Conservation (phyloP, 2,888 invertebrate species). For the Eilema sororculum region DNA sequence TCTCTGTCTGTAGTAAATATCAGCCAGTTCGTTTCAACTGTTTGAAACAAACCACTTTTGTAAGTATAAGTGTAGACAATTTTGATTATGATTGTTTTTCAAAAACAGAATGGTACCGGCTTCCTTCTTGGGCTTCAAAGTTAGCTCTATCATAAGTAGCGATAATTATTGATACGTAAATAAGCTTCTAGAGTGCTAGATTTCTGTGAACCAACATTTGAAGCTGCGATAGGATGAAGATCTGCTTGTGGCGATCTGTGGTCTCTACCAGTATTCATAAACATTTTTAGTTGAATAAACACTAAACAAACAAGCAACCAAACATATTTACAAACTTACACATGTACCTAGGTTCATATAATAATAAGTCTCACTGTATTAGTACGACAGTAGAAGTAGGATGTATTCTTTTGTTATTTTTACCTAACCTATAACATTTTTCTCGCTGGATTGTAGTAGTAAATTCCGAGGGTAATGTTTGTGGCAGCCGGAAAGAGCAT, state of each 20-base stretch:
- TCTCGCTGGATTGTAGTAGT: not conserved
- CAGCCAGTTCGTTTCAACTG: no score
- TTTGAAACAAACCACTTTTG: no score
- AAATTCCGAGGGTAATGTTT: not conserved
- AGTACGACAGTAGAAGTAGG: no score
- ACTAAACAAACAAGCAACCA: no score
- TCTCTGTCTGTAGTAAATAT: no score
- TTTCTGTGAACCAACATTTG: conserved; percentile 77
- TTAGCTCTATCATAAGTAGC: conserved; percentile 75
- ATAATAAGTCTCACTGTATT: no score
- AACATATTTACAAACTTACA: no score
- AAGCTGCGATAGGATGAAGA: conserved; percentile 65
- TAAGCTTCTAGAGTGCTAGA: conserved; percentile 74
- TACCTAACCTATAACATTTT: not conserved
- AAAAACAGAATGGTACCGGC: conserved; percentile 75
- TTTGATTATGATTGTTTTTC: conserved; percentile 54
- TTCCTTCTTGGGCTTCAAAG: conserved; percentile 70
- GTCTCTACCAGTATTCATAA: conserved; percentile 56
- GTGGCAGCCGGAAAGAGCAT: conserved; percentile 4
- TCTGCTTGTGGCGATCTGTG: conserved; percentile 45
- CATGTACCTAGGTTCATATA: no score
- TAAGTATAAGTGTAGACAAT: conserved; percentile 71
- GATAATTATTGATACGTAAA: conserved; percentile 65
- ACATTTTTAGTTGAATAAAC: conserved; percentile 74
- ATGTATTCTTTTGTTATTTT: not conserved